Conservation (phyloP, 2,888 invertebrate genomes). For the Rhagium mordax region DNA sequence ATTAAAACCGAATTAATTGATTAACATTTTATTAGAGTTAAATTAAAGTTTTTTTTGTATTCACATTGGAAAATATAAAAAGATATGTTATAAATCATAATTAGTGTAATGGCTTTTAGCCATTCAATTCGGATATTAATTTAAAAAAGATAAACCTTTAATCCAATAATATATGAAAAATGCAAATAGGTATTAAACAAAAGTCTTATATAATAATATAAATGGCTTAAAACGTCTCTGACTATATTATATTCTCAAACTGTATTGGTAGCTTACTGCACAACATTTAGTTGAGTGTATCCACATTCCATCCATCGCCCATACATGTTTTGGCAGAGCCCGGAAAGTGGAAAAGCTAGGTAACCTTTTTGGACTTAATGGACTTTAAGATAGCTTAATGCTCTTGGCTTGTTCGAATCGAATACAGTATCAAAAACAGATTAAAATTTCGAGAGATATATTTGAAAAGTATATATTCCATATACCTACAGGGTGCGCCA, state of each 20-base stretch:
- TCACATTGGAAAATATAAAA: not conserved
- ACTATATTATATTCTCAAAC: slow-evolving; percentile 1
- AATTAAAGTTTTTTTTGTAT: not conserved
- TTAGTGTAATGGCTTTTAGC: not conserved
- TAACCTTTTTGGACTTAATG: slow-evolving; percentile 65
- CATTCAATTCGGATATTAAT: not conserved
- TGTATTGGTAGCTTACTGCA: slow-evolving; percentile 25
- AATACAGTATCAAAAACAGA: slow-evolving; percentile 68
- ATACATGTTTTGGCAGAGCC: slow-evolving; percentile 63
- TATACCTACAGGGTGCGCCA: not conserved
- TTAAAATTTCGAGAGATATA: slow-evolving; percentile 60
- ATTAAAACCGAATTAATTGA: slow-evolving; percentile 5
- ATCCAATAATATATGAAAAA: slow-evolving; percentile 11
- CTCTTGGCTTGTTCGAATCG: slow-evolving; percentile 68
- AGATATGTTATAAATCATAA: not conserved
- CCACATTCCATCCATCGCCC: slow-evolving; percentile 51
- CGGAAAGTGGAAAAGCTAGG: slow-evolving; percentile 56
- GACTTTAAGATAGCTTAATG: slow-evolving; percentile 68
- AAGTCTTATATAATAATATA: not conserved
- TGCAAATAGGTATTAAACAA: slow-evolving; percentile 4
- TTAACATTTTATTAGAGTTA: slow-evolving; percentile 1
- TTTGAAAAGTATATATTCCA: slow-evolving; percentile 9
- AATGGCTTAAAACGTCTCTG: not conserved
- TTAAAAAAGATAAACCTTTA: not conserved
- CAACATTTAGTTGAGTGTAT: slow-evolving; percentile 40